Evolutionary conservation across 2,888 invertebrate species (phyloP), one percentile per base, ranked within the genome.

Genomic region (Scrobipalpa atriplicella): DNA sequence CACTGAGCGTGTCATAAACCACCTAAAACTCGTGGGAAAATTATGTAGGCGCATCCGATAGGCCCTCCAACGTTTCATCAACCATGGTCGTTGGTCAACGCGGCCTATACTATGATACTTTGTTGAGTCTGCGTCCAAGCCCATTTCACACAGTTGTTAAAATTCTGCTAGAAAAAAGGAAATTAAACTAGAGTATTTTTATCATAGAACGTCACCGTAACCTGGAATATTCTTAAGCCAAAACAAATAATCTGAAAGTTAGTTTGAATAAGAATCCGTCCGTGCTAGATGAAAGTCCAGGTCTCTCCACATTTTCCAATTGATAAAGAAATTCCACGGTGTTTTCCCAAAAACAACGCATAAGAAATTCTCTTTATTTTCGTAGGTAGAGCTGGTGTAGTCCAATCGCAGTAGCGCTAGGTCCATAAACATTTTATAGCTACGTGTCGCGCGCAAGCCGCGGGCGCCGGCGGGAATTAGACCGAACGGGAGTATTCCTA

Each of bases 381-480:
- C 38, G 58, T 58, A 5, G 38, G 36, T 18, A 29, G 62, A 39
- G 61, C 19, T 41, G 19, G 19, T 19, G 62, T 62, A 62, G 41
- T 62, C 41, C 43, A 62, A 62, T 62, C 19, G 41, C 16, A 58
- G 58, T 38, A 18, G 58, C 29, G 58, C 58, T 36, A 18, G 58
- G 16, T 66, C 47, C 64, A 66, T 68, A 68, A 68, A 68, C 66
- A 68, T 66, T 68, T 68, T 68, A 68, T 68, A 62, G 54, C 52
- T 61, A 62, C 62, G 58, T 29, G 54, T 38, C 43, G 64, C 60
- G 60, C 54, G 38, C 16, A 47, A 29, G 56, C 54, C 54, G 41
- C 67, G 13, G 65, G 16, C 51, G 43, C 61, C 74, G 70, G 70
- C 70, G 75, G 74, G 72, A 73, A 72, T 74, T 73, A 74, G 71